These are phyloP conservation scores for Agrilus mali DNA, from an alignment of 2,888 invertebrate species.

Conservation along the genomic window DNA sequence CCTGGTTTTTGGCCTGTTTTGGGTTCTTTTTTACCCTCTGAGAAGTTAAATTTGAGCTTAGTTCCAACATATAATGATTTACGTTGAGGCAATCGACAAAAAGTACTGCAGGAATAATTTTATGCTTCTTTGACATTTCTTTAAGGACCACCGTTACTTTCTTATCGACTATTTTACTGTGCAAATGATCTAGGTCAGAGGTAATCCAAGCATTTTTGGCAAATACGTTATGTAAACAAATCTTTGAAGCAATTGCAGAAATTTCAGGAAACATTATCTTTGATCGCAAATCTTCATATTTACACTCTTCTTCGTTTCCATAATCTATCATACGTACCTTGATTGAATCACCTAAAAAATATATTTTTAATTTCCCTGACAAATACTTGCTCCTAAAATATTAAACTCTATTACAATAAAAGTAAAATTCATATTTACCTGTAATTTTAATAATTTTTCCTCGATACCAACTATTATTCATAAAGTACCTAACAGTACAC, in stretches of 20 bases:
- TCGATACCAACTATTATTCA: conserved; percentile 58
- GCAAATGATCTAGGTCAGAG: conserved; percentile 47
- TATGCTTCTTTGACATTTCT: background rate
- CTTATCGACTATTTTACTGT: conserved; percentile 41
- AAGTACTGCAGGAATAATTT: conserved; percentile 2
- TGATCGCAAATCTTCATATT: conserved; percentile 44
- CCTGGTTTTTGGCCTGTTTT: background rate
- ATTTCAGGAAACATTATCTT: conserved; percentile 49
- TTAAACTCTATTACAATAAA: too few species aligned
- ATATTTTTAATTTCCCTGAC: too few species aligned
- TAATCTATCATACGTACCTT: conserved; percentile 67
- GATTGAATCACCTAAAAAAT: conserved; percentile 28
- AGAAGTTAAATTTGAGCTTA: conserved; percentile 5
- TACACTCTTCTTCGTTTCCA: conserved; percentile 61
- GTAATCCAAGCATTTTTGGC: conserved; percentile 40
- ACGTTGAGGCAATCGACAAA: conserved; percentile 4
- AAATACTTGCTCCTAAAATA: too few species aligned
- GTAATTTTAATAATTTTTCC: conserved; percentile 43
- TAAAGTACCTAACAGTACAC: conserved; percentile 54
- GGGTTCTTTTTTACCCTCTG: background rate
- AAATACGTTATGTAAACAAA: conserved; percentile 41
- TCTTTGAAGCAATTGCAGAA: conserved; percentile 52
- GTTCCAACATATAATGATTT: conserved; percentile 7
- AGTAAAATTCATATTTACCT: conserved; percentile 8
- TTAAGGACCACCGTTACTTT: conserved; percentile 3